These are phyloP conservation scores for Saccostrea echinata DNA, from an alignment of 1,140 invertebrate species.

Conservation along the genomic window DNA sequence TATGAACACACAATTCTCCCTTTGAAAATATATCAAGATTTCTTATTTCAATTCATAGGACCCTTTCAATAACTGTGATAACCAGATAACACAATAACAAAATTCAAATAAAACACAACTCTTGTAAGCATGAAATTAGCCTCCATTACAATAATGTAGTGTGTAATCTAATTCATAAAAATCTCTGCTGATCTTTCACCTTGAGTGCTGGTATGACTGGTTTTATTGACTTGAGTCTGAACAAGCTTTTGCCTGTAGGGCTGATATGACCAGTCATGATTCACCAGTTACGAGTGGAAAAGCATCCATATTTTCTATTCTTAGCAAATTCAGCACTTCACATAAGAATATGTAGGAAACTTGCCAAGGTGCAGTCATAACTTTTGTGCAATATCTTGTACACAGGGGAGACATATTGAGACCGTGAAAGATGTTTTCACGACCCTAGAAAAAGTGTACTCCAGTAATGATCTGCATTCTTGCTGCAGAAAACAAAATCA, in stretches of 20 bases:
- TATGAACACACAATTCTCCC: neutral
- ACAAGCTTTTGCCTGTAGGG: constrained; percentile 16
- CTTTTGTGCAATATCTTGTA: constrained; percentile 29
- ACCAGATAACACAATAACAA: constrained; percentile 6
- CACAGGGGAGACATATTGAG: neutral
- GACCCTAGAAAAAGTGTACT: neutral
- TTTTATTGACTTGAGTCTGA: constrained; percentile 25
- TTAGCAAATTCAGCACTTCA: constrained; percentile 5
- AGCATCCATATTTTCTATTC: constrained; percentile 21
- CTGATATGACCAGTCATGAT: constrained; percentile 34
- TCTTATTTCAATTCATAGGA: neutral
- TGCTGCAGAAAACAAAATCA: constrained; percentile 15
- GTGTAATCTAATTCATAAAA: constrained; percentile 29
- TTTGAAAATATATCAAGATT: neutral
- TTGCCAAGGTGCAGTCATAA: constrained; percentile 23
- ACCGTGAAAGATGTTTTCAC: neutral
- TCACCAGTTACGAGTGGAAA: neutral
- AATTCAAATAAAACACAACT: neutral
- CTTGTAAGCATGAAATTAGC: constrained; percentile 34
- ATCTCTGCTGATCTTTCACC: constrained; percentile 27
- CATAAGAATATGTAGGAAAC: neutral
- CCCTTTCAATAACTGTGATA: neutral
- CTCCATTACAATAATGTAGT: constrained; percentile 4
- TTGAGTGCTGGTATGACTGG: constrained; percentile 13
- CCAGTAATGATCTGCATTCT: neutral